phyloP scores from a whole-genome alignment of 2,888 invertebrate genomes.

The Balanococcus diminutus region DNA sequence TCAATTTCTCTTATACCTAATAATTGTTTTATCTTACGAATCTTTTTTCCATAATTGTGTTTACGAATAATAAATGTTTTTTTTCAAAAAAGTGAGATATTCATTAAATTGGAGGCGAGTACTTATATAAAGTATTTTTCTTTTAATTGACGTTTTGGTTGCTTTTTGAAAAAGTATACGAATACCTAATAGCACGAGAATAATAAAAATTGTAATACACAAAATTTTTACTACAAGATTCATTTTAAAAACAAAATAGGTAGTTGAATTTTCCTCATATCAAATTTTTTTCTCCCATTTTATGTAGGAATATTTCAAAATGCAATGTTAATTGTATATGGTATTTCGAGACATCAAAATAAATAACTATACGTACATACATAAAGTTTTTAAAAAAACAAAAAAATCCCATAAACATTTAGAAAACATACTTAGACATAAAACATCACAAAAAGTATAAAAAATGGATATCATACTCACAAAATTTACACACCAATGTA shows the following conservation, averaged over 20 bases:
- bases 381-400: not conserved
- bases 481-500: not conserved
- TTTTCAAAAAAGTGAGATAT: not conserved
- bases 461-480: not conserved
- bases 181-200: too few species aligned
- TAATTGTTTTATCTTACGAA: not conserved
- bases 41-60: not conserved
- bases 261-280: not conserved
- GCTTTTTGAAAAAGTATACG: too few species aligned
- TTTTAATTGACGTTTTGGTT: too few species aligned
- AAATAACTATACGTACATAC: too few species aligned
- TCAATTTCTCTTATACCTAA: not conserved
- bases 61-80: constrained; percentile 20
- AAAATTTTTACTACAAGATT: not conserved
- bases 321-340: not conserved
- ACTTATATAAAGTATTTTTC: not conserved
- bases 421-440: not conserved
- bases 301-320: not conserved
- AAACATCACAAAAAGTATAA: not conserved
- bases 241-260: not conserved
- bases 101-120: not conserved
- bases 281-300: not conserved
- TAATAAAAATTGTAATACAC: not conserved
- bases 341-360: not conserved
- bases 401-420: not conserved